phyloP scores from a whole-genome alignment of 2,888 invertebrate genomes.

The Drosophila prolongata region DNA sequence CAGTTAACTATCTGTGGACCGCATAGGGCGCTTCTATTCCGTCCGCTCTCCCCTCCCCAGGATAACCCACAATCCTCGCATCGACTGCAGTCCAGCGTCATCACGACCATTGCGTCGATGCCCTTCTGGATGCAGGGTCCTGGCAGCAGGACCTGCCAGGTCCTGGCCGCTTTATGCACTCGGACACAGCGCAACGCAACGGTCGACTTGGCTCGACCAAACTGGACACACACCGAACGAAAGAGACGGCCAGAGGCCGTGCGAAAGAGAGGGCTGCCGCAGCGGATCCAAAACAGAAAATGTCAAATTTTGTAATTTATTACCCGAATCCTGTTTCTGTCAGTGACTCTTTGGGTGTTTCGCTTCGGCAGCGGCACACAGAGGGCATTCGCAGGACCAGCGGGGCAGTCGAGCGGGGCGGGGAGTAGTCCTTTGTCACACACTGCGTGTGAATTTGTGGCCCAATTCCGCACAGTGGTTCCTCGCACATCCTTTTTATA shows the following conservation, averaged over 20 bases:
- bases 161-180: conserved; percentile 40
- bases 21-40: conserved; percentile 66
- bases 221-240: conserved; percentile 39
- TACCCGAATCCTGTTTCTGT: conserved; percentile 84
- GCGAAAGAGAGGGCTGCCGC: conserved; percentile 13
- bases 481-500: conserved; percentile 1
- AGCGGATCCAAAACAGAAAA: conserved; percentile 84
- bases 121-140: conserved; percentile 22
- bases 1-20: conserved; percentile 78
- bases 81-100: conserved; percentile 9
- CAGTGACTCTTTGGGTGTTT: conserved; percentile 79
- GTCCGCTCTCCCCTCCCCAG: conserved; percentile 10
- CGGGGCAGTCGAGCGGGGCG: conserved; percentile 31
- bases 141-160: conserved; percentile 14
- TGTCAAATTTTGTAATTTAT: conserved; percentile 85
- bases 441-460: conserved; percentile 74
- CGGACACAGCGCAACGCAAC: conserved; percentile 16
- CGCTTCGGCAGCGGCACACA: conserved; percentile 54
- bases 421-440: conserved; percentile 68
- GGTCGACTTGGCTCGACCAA: conserved; percentile 37
- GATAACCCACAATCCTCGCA: too few species aligned
- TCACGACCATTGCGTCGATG: conserved; percentile 25
- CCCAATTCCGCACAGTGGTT: conserved; percentile 38
- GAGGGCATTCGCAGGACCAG: conserved; percentile 25
- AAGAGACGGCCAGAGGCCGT: conserved; percentile 14